Conservation (phyloP, 2,113 vertebrate genomes). For the Anhinga anhinga region DNA sequence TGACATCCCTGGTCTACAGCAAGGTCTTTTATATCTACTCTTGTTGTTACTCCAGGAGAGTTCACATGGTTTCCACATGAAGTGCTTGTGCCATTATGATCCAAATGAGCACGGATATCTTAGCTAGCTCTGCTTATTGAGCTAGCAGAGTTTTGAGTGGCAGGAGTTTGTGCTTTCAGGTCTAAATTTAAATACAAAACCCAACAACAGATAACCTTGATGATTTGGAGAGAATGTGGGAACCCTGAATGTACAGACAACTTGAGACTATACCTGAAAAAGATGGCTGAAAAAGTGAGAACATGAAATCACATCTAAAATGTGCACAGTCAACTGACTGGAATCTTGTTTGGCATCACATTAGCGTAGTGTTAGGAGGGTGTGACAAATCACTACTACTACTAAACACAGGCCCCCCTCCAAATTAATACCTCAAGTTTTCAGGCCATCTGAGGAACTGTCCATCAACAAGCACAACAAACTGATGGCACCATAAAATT, state of each 20-base stretch:
- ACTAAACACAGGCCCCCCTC: background rate
- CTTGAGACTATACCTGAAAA: background rate
- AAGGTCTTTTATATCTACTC: background rate
- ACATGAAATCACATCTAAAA: background rate
- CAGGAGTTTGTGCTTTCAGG: background rate
- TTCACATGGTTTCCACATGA: background rate
- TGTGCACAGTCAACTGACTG: background rate
- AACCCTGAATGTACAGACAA: background rate
- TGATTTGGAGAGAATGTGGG: background rate
- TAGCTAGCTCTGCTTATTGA: background rate
- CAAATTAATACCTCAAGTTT: background rate
- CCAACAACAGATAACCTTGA: background rate
- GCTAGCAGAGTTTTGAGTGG: background rate
- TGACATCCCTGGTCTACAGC: background rate
- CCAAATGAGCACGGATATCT: background rate
- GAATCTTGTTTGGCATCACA: background rate
- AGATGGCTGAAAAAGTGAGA: background rate
- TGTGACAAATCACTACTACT: background rate
- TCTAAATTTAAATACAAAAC: background rate
- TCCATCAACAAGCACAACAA: background rate
- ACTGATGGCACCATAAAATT: background rate
- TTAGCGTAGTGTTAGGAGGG: background rate
- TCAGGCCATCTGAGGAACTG: background rate
- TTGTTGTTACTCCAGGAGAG: background rate
- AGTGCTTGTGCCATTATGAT: background rate